Evolutionary conservation across 2,888 invertebrate species (phyloP), one percentile per base, ranked within the genome.

Genomic region (Drosophila tanythrix): DNA sequence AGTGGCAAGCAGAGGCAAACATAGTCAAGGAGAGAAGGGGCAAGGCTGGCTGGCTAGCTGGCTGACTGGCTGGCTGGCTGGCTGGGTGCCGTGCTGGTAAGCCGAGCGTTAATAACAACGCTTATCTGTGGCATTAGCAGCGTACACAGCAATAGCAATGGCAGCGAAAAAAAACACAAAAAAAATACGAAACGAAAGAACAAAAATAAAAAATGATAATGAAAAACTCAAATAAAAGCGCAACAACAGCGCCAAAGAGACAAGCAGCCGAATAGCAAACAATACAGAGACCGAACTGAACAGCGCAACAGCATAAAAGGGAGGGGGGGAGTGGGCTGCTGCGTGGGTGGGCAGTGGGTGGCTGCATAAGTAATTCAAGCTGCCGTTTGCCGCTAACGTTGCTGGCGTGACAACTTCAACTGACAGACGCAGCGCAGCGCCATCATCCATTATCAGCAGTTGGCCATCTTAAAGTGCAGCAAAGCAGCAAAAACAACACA

Each of bases 391-490:
- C 56, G 73, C 74, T 64, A 65, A 71, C 66, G 82, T 81, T 84
- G 77, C 79, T 77, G 82, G 87, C 83, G 81, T 90, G 90, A 90
- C 88, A 88, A 82, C 83, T 86, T 82, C 80, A 85, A 88, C 89
- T 88, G 90, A 90, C 89, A 90, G 89, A 74, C 79, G 74, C 82
- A 68, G 79, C 70, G 79, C 81, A 81, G 79, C 77, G 84, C 78
- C 89, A 88, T 89, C 89, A 88, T 90, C 89, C 90, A 90, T 89
- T 89, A 89, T 89, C 90, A 90, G 85, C 90, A 88, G 85, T 85
- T 88, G 81, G 90, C 80, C 90, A 89, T 90, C 90, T 87, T 89
- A 88, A 82, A 83, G 82, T 81, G 90, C 88, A 84, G 76, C 71
- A 74, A 63, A 66, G 74, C 61, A 74, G 66, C 74, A 78, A 76